Percentiles rank a stretch among this genome's conserved stretches.
Evolutionary conservation across 2,888 invertebrate species (phyloP).

Genomic region (Drosophila ustulata): DNA sequence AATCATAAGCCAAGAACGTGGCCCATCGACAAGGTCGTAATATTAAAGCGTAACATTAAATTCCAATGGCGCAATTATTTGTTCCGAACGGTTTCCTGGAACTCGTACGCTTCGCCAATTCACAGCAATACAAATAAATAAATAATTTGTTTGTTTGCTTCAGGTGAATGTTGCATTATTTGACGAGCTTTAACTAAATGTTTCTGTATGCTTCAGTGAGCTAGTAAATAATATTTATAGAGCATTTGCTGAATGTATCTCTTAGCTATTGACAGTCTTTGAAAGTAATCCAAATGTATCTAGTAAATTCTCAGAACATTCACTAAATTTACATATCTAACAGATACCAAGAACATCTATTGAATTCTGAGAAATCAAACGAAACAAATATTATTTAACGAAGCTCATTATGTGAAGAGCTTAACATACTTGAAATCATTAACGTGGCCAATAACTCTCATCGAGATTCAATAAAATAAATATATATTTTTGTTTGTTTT

Average conservation of each 20-base stretch:
- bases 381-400: neutral
- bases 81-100: neutral
- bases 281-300: neutral
- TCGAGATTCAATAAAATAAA: too few species aligned
- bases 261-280: neutral
- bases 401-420: neutral
- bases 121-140: neutral
- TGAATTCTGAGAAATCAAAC: neutral
- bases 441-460: too few species aligned
- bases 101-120: neutral
- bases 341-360: neutral
- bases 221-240: neutral
- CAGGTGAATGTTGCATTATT: neutral
- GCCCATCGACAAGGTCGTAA: neutral
- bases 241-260: neutral
- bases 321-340: neutral
- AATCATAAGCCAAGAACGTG: constrained; percentile 11
- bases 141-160: neutral
- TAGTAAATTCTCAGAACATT: neutral
- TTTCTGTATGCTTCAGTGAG: neutral
- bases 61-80: constrained; percentile 2
- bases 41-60: constrained; percentile 3
- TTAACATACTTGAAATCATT: too few species aligned
- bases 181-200: neutral
- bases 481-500: too few species aligned